Evolutionary conservation across 2,888 invertebrate genomes (phyloP).

Genomic region (Rhagonycha fulva): DNA sequence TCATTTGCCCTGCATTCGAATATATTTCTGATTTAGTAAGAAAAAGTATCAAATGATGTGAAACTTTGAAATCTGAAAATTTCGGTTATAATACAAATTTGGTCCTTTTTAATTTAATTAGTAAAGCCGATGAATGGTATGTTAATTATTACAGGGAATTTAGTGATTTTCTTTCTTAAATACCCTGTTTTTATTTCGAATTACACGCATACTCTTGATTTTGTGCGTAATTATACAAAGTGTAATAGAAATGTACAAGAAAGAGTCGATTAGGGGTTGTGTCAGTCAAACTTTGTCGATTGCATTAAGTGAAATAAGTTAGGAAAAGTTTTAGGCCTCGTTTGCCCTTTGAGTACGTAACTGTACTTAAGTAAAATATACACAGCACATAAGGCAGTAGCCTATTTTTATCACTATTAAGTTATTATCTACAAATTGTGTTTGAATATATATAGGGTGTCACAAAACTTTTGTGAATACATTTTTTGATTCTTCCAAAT

Average conservation of each 20-base stretch:
- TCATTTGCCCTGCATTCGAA: background rate
- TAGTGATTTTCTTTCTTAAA: constrained; percentile 17
- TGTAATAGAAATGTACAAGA: constrained; percentile 23
- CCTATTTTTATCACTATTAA: constrained; percentile 36
- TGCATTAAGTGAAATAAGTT: constrained; percentile 5
- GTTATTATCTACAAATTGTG: constrained; percentile 14
- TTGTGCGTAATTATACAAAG: constrained; percentile 30
- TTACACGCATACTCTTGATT: constrained; percentile 20
- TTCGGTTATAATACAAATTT: constrained; percentile 18
- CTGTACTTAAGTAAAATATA: constrained; percentile 21
- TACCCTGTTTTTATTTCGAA: constrained; percentile 28
- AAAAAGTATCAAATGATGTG: background rate
- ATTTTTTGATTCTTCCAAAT: background rate
- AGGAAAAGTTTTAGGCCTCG: constrained; percentile 27
- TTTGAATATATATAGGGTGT: constrained; percentile 15
- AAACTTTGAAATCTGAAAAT: constrained; percentile 7
- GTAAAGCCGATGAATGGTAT: constrained; percentile 13
- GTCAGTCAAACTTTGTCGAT: constrained; percentile 16
- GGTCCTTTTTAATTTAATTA: constrained; percentile 17
- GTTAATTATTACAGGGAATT: constrained; percentile 24
- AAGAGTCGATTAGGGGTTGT: constrained; percentile 15
- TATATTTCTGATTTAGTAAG: background rate
- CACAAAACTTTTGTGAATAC: background rate
- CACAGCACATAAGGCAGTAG: constrained; percentile 38
- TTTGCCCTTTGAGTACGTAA: constrained; percentile 21